These are phyloP conservation scores for Ceratosolen solmsi DNA, from an alignment of 1,140 invertebrate genomes.

Conservation along the genomic window DNA sequence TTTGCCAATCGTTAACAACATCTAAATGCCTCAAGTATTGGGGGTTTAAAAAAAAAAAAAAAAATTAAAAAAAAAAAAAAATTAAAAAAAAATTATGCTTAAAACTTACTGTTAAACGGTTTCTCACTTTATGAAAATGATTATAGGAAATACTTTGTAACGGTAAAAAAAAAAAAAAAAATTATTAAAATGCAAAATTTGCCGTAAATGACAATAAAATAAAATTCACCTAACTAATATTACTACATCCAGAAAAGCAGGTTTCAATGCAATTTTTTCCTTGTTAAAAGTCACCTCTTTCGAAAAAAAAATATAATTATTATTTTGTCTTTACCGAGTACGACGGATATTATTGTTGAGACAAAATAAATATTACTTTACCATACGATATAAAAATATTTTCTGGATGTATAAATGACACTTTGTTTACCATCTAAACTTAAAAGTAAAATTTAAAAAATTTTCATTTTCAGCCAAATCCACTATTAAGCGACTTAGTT, in stretches of 20 bases:
- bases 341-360: not conserved
- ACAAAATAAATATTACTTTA: not conserved
- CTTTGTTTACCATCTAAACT: conserved; percentile 22
- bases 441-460: conserved; percentile 28
- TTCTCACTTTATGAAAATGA: not conserved
- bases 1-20: not conserved
- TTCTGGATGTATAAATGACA: conserved; percentile 26
- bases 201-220: conserved; percentile 20
- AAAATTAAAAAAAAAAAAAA: not conserved
- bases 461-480: conserved; percentile 25
- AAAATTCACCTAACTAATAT: conserved; percentile 25
- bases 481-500: conserved; percentile 1
- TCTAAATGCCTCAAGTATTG: conserved; percentile 16
- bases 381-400: not conserved
- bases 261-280: not conserved
- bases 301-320: not conserved
- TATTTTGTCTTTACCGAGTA: not conserved
- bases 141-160: not conserved
- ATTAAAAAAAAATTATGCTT: not conserved
- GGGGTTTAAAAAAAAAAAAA: not conserved
- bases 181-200: conserved; percentile 9
- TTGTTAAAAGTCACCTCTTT: not conserved
- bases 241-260: conserved; percentile 22
- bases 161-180: conserved; percentile 18
- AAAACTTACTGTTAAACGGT: not conserved